Conservation (phyloP, 2,797 vertebrate species). For the Parauchenoglanis punctatus region DNA sequence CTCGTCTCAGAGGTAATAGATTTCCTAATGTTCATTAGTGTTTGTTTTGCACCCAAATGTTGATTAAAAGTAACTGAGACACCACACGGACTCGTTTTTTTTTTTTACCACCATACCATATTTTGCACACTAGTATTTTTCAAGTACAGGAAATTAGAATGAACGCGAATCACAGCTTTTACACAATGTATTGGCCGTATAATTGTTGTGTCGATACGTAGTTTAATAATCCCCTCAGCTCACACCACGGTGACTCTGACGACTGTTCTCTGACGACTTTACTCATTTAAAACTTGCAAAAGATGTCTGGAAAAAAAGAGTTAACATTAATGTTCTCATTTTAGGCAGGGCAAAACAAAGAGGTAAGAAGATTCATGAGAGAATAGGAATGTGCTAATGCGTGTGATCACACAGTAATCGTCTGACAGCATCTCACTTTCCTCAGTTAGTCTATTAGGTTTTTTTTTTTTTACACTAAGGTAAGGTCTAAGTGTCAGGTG, state of each 20-base stretch:
- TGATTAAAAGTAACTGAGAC: constrained; percentile 17
- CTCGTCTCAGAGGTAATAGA: constrained; percentile 49
- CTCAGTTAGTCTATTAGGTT: constrained; percentile 76
- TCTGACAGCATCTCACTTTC: constrained; percentile 78
- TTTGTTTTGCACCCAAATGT: constrained; percentile 43
- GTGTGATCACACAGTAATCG: constrained; percentile 77
- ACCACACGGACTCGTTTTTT: not conserved
- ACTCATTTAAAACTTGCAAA: constrained; percentile 59
- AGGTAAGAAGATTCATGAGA: constrained; percentile 56
- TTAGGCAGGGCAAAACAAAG: constrained; percentile 47
- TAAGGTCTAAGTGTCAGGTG: constrained; percentile 82
- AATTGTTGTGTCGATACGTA: constrained; percentile 40
- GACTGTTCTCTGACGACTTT: constrained; percentile 31
- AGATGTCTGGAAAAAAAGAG: constrained; percentile 45
- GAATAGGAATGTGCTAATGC: constrained; percentile 73
- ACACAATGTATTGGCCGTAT: not conserved
- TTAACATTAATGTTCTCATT: constrained; percentile 59
- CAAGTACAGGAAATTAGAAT: constrained; percentile 3
- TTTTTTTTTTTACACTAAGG: constrained; percentile 68
- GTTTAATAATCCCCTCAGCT: constrained; percentile 42
- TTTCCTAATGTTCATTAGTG: constrained; percentile 51
- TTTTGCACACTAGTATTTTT: not conserved
- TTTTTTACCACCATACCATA: not conserved
- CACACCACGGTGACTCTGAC: constrained; percentile 3
- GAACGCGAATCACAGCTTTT: not conserved